Evolutionary conservation across 2,797 vertebrate species (phyloP), one percentile per base, ranked within the genome.

Genomic region (Coilia nasus): DNA sequence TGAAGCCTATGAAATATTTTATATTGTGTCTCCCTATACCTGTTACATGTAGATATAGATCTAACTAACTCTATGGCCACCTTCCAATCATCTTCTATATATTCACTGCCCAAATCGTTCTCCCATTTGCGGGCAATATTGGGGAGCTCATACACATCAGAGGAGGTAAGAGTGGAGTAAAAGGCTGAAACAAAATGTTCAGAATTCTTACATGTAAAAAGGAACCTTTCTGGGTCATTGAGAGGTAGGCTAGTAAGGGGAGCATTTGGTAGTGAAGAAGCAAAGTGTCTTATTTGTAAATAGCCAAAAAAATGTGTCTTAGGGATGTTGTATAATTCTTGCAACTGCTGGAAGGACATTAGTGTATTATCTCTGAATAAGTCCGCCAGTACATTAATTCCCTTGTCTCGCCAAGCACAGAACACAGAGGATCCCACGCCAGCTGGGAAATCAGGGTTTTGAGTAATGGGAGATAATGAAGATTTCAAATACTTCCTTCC

Each of bases 1-100:
- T 54, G 81, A 2, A 81, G 41, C 81, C 81, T 82, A 82, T 82
- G 81, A 10, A 28, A 23, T 54, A 82, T 54, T 25, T 25, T 81
- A 14, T 31, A 28, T 59, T 82, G 81, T 12, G 23, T 57, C 71
- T 80, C 71, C 4, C 25, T 75, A 4, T 15, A 10, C 41, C 47
- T 57, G 47, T 82, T 82, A 57, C 81, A 82, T 17, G 81, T 82
- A 31, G 31, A 82, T 21, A 19, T 47, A 4, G 25, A 25, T 59
- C 50, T 59, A 9, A 82, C 28, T 9, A 82, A 17, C 0, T 82
- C 50, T 57, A 54, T 54, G 23, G 81, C 81, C 19, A 15, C 54
- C 1, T 82, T 47, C 47, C 81, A 82, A 17, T 31, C 81, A 82
- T 54, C 81, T 14, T 81, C 41, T 5, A 82, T 82, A 14, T 2